Evolutionary conservation across 2,888 invertebrate species (phyloP).

Genomic region (Phyllotreta cruciferae): DNA sequence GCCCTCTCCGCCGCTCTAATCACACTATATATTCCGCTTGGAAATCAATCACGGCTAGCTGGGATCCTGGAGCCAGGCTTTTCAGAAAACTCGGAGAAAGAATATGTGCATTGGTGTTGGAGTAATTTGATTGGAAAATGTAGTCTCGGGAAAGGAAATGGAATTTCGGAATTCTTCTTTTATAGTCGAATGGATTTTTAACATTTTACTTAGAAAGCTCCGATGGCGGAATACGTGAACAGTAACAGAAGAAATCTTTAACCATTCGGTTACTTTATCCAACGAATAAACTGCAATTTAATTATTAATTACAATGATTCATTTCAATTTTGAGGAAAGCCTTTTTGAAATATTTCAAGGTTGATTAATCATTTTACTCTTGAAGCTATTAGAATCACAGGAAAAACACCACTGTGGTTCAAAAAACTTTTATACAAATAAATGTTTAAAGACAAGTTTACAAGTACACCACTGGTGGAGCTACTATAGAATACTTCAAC

Average conservation of each 20-base stretch:
- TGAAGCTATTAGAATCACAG: too few relatives aligned
- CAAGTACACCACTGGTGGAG: neutral
- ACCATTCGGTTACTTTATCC: too few relatives aligned
- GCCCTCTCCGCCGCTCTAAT: conserved; percentile 39
- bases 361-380: too few relatives aligned
- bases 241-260: neutral
- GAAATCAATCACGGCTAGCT: conserved; percentile 36
- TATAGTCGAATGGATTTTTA: conserved; percentile 19
- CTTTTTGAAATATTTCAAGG: too few relatives aligned
- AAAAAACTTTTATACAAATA: too few relatives aligned
- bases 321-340: too few relatives aligned
- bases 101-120: conserved; percentile 26
- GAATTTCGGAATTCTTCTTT: conserved; percentile 30
- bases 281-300: too few relatives aligned
- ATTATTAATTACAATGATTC: too few relatives aligned
- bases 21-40: conserved; percentile 30
- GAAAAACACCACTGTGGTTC: too few relatives aligned
- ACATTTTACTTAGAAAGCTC: conserved; percentile 25
- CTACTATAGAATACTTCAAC: conserved; percentile 3
- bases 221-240: conserved; percentile 3
- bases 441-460: too few relatives aligned
- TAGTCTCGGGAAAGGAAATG: conserved; percentile 28
- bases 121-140: conserved; percentile 30
- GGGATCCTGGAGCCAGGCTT: conserved; percentile 30
- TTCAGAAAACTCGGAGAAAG: conserved; percentile 32